Evolutionary conservation across 2,113 vertebrate species (phyloP).

Genomic region (Entosphenus tridentatus): DNA sequence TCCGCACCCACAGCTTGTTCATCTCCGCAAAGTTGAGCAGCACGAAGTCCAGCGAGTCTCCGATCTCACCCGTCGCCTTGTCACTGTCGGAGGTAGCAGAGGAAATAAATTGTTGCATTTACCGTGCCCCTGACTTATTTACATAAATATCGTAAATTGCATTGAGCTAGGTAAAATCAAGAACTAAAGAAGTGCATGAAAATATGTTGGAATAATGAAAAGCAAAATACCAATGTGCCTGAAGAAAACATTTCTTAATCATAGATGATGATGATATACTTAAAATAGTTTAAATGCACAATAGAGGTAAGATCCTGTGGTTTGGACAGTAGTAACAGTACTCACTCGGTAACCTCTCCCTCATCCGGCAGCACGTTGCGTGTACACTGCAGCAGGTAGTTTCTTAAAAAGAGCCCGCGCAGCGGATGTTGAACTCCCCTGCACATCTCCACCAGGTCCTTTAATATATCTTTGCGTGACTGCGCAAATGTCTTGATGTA

Average conservation of each 20-base stretch:
- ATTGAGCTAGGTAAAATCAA: no score
- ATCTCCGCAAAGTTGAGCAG: constrained; percentile 95
- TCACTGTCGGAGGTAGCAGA: constrained; percentile 25
- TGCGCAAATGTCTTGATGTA: constrained; percentile 98
- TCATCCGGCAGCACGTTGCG: constrained; percentile 92
- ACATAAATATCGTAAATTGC: no score
- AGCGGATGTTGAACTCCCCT: constrained; percentile 94
- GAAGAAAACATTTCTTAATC: no score
- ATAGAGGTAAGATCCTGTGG: no score
- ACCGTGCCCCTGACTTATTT: no score
- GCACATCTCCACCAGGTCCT: constrained; percentile 98
- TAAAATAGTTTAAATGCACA: no score
- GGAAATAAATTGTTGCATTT: background rate
- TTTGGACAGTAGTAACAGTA: background rate
- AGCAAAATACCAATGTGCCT: no score
- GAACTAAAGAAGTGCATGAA: no score
- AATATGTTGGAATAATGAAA: no score
- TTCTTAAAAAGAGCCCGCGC: constrained; percentile 75
- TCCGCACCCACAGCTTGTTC: constrained; percentile 96
- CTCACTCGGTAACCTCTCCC: constrained; percentile 77
- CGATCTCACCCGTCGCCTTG: constrained; percentile 84
- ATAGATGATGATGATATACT: no score
- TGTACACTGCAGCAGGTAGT: constrained; percentile 89
- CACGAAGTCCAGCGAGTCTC: constrained; percentile 88
- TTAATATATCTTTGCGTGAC: constrained; percentile 88